These are phyloP conservation scores for Leptoteleia sp. DNA, from an alignment of 1,140 invertebrate species.

Conservation along the genomic window DNA sequence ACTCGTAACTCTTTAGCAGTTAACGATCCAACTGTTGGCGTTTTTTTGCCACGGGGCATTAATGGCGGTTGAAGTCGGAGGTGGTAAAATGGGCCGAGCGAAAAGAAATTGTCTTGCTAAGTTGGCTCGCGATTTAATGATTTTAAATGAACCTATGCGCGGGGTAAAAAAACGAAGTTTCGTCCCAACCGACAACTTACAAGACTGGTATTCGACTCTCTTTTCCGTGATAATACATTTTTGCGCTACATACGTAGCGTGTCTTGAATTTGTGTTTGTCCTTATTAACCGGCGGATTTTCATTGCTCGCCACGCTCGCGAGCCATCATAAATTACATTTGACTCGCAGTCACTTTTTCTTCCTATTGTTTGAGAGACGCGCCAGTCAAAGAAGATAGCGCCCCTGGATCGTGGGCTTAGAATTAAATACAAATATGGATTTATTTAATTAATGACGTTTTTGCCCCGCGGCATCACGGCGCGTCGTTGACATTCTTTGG, in stretches of 20 bases:
- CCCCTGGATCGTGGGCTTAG: too few relatives aligned
- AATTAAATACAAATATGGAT: too few relatives aligned
- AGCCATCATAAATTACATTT: constrained; percentile 7
- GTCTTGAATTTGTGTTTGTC: constrained; percentile 36
- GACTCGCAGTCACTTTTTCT: too few relatives aligned
- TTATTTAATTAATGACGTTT: too few relatives aligned
- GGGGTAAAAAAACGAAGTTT: constrained; percentile 56
- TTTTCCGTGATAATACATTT: constrained; percentile 48
- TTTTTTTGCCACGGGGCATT: constrained; percentile 47
- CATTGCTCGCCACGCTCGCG: neutral
- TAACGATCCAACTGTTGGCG: constrained; percentile 54
- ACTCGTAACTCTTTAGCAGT: constrained; percentile 55
- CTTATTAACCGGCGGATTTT: constrained; percentile 8
- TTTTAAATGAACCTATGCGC: constrained; percentile 54
- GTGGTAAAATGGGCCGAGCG: constrained; percentile 63
- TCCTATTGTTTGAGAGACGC: too few relatives aligned
- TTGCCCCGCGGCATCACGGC: too few relatives aligned
- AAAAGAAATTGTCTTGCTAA: constrained; percentile 62
- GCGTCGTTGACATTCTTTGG: too few relatives aligned
- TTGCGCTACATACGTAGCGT: constrained; percentile 32
- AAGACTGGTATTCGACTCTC: constrained; percentile 52
- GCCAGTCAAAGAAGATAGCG: too few relatives aligned
- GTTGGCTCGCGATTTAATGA: constrained; percentile 61
- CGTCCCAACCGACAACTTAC: constrained; percentile 45
- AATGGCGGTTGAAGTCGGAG: constrained; percentile 44